A percentile compares a stretch with the other conserved stretches of the same genome.
phyloP scores from a whole-genome alignment of 2,888 invertebrate species.

The Autographa gamma region DNA sequence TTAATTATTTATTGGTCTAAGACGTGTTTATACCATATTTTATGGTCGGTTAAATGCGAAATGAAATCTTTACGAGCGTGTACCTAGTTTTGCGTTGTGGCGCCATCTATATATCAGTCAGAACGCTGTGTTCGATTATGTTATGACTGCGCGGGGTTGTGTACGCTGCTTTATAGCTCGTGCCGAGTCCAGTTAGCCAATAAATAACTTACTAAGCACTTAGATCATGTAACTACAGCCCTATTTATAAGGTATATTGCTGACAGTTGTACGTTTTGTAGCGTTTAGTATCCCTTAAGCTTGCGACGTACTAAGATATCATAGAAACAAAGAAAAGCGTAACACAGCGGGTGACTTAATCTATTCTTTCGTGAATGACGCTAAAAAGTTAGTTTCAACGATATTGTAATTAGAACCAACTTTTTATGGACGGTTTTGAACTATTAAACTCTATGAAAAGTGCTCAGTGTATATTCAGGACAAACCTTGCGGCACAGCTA shows the following conservation, averaged over 20 bases:
- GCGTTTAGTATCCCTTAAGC: constrained; percentile 18
- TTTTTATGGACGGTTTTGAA: no score
- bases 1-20: constrained; percentile 70
- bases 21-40: constrained; percentile 74
- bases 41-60: constrained; percentile 75
- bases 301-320: no score
- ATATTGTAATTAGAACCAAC: no score
- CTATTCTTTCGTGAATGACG: no score
- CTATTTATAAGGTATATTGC: constrained; percentile 60
- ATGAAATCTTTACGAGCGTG: constrained; percentile 77
- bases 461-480: not conserved
- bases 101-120: constrained; percentile 73
- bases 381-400: no score
- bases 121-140: constrained; percentile 57
- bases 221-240: constrained; percentile 63
- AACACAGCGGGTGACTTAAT: no score
- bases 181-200: constrained; percentile 60
- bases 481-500: not conserved
- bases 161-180: constrained; percentile 64
- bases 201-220: constrained; percentile 68
- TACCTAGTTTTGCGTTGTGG: constrained; percentile 69
- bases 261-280: constrained; percentile 29
- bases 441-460: no score
- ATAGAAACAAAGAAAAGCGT: no score
- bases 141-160: constrained; percentile 60